Evolutionary conservation across 2,797 vertebrate genomes (phyloP), one percentile per base, ranked within the genome.

Genomic region (Dendrocincla tyrannina): DNA sequence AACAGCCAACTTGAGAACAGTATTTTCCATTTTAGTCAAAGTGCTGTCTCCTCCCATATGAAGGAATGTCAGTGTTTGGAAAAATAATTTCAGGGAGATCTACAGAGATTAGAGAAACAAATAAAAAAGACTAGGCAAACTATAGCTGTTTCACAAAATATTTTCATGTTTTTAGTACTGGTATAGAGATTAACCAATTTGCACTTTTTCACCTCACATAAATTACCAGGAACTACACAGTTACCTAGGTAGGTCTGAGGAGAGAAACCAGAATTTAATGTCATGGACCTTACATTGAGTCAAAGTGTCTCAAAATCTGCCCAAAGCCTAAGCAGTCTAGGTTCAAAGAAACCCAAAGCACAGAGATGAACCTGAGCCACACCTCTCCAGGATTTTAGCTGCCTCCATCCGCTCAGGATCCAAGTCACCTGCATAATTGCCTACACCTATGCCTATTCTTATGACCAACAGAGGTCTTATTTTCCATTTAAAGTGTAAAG

Each of bases 1-100:
- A 86, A 70, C 13, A 85, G 62, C 49, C 63, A 91, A 63, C 20
- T 50, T 49, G 32, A 63, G 44, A 84, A 78, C 49, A 81, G 10
- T 55, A 33, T 81, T 94, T 95, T 91, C 62, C 50, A 76, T 84
- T 94, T 96, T 69, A 86, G 62, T n/a, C 10, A 6, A 88, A 88
- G 59, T 41, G 23, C 28, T 62, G 62, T 44, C 69, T 89, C 67
- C 79, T 94, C 86, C 76, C 66, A 73, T 15, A 58, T 5, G 64
- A 96, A 73, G 63, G 85, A 89, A 91, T 68, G 73, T n/a, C 35
- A 84, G 17, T 30, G 23, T 85, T 78, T 56, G 53, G 69, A 69
- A 93, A 95, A 95, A 47, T 39, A 7, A 53, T 68, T 77, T 70
- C 41, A 70, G 87, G 49, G 60, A 58, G n/a, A 72, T 63, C 33